Evolutionary conservation across 2,797 vertebrate genomes (phyloP), one percentile per base, ranked within the genome.

Genomic region (Neosilurus hyrtlii): DNA sequence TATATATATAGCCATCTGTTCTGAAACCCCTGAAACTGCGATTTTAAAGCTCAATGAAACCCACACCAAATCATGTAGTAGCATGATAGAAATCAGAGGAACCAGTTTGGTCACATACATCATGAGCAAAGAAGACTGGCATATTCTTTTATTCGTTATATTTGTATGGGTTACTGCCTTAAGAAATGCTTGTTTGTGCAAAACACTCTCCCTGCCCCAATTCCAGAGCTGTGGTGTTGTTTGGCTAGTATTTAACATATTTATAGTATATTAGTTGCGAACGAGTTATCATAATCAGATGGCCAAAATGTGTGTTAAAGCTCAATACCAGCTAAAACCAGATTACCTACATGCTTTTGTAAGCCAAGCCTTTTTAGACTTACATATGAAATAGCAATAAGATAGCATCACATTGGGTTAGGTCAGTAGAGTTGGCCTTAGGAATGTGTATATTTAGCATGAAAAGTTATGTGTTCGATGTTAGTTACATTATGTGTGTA

Each of bases 81-180:
- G 30, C 16, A 24, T 80, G 10, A 30, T 43, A 61, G 5, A 63
- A 63, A 52, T 43, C 2, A 59, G 35, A 52, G 51, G 20, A 85
- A 43, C 83, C 8, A 16, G 83, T 84, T 84, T 84, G 59, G 71
- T 84, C 43, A 66, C 22, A 51, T 51, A 67, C 12, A 6, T 35
- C 11, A 66, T n/a, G 62, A 54, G 75, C 71, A 80, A 56, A 51
- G 12, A 75, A 49, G 14, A 20, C 71, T 11, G 30, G 7, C 15
- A 15, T 6, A 52, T 30, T 67, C 54, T 54, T 0, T 35, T 30
- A 30, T 49, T 24, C 16, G 12, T 72, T 43, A 57, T 30, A 24
- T 43, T 71, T 63, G 16, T 80, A 10, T 57, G 52, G 9, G 61
- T 80, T 56, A 43, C 37, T 75, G 6, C 26, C 5, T 49, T 43